phyloP scores from a whole-genome alignment of 2,797 vertebrate genomes.

The Lagocephalus sceleratus region DNA sequence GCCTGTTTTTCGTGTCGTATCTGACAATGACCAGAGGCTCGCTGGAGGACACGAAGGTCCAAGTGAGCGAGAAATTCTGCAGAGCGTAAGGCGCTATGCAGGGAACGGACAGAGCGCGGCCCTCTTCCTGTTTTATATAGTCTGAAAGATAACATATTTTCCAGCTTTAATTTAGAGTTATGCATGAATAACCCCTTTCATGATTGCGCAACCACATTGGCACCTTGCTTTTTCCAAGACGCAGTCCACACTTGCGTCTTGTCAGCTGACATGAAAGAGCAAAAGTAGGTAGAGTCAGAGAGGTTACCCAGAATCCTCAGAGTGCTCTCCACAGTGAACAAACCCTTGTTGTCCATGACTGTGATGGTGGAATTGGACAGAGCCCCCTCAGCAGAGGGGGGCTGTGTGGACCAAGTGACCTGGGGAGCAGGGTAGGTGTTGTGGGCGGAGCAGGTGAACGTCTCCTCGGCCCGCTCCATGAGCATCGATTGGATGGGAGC shows the following conservation, averaged over 20 bases:
- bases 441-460: constrained; percentile 69
- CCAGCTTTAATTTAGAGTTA: neutral
- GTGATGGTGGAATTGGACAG: constrained; percentile 61
- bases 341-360: constrained; percentile 73
- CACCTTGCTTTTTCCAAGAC: constrained; percentile 75
- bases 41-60: constrained; percentile 62
- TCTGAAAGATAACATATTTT: constrained; percentile 38
- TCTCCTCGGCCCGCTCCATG: constrained; percentile 64
- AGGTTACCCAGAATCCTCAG: constrained; percentile 64
- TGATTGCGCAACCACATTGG: neutral
- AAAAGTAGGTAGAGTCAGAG: constrained; percentile 70
- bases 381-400: constrained; percentile 45
- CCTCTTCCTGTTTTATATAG: constrained; percentile 55
- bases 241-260: constrained; percentile 74
- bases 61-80: constrained; percentile 75
- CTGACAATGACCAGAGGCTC: constrained; percentile 65
- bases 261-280: constrained; percentile 73
- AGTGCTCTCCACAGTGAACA: constrained; percentile 71
- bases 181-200: neutral
- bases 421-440: constrained; percentile 76
- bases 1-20: constrained; percentile 68
- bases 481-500: constrained; percentile 74
- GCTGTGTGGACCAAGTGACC: constrained; percentile 72
- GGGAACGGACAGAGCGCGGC: constrained; percentile 60
- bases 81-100: constrained; percentile 63